Evolutionary conservation across 1,140 invertebrate genomes (phyloP).

Genomic region (Phocides pigmalion): DNA sequence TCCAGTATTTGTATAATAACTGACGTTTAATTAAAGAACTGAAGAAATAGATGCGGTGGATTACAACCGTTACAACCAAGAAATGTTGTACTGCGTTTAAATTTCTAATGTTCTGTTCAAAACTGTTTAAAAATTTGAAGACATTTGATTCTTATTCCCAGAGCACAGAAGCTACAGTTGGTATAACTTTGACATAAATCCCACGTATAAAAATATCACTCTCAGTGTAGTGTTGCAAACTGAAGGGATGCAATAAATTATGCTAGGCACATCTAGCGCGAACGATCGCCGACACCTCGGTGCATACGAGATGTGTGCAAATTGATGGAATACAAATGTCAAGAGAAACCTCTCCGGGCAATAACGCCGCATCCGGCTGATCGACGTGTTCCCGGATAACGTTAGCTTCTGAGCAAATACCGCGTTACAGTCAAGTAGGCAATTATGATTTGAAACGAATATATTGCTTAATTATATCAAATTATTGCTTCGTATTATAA

Average conservation of each 20-base stretch:
- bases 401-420: conserved; percentile 8
- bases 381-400: conserved; percentile 3
- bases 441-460: conserved; percentile 1
- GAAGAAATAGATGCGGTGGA: too few relatives aligned
- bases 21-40: too few relatives aligned
- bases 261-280: conserved; percentile 59
- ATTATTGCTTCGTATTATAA: too few relatives aligned
- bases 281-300: conserved; percentile 59
- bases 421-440: conserved; percentile 15
- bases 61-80: too few relatives aligned
- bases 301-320: conserved; percentile 71
- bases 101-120: too few relatives aligned
- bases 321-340: conserved; percentile 54
- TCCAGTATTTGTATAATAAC: too few relatives aligned
- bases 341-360: conserved; percentile 40
- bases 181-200: too few relatives aligned
- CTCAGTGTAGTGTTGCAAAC: background rate
- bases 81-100: too few relatives aligned
- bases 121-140: too few relatives aligned
- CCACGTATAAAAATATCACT: conserved; percentile 16
- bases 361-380: conserved; percentile 8
- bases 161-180: too few relatives aligned
- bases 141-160: too few relatives aligned
- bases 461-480: too few relatives aligned
- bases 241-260: conserved; percentile 50